Base-by-base conservation (phyloP, 2,888 invertebrate genomes). In the Tuberolachnus salignus region DNA sequence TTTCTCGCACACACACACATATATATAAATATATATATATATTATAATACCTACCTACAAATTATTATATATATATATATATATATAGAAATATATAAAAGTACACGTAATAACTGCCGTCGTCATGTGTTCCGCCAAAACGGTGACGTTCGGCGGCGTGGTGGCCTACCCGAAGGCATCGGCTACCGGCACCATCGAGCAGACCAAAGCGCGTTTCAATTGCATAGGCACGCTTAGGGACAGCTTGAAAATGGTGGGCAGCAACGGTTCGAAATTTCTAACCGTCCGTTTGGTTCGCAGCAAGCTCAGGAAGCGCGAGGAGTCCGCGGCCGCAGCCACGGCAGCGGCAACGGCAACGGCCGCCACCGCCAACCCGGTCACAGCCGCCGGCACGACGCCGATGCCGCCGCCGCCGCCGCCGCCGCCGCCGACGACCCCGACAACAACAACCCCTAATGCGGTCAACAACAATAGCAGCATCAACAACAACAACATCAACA, bases 201-300 rank as follows among this genome's bases (percentile, higher is more conserved):
- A 78, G 69, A 69, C 78, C 71, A 83, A 83, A 81, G 82, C 82
- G 81, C 82, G 83, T 66, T 83, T 83, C 80, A 83, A 83, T 75
- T 83, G 83, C 80, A 80, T 81, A 14, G 83, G 83, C 59, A 82
- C 82, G 57, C 81, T 83, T 26, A 82, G 83, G 63, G 83, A 82
- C 63, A 83, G 83, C 75, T 81, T 83, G 80, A 83, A 82, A 85
- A 93, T 93, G 93, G 93, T 93, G 87, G 93, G 93, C 87, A 92
- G 90, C 88, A 92, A 92, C 88, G 92, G 92, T 87, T 81, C 82
- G 19, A 92, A 92, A 86, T 90, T 93, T 91, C 92, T 92, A 88
- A 92, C 93, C 87, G 92, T 94, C 87, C 93, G 93, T 88, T 91
- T 94, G 91, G 93, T 94, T 88, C 93, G 93, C 90, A 94, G 93